These are phyloP conservation scores for Bubalus kerabau DNA, from an alignment of 2,113 vertebrate species.

Conservation along the genomic window DNA sequence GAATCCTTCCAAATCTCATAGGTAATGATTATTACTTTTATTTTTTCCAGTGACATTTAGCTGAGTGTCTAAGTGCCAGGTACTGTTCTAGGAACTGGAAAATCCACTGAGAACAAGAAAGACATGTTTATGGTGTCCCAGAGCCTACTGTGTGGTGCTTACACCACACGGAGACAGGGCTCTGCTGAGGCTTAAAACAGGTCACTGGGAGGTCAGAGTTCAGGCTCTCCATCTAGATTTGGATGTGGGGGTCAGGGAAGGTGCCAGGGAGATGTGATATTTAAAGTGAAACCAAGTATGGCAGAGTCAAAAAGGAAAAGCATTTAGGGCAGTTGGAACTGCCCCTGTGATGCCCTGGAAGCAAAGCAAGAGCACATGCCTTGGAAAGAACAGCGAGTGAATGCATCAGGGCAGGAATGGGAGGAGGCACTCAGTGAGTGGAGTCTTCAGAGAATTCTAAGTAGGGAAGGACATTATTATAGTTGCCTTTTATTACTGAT, in stretches of 20 bases:
- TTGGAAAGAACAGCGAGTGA: background rate
- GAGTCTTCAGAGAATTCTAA: background rate
- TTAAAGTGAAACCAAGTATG: background rate
- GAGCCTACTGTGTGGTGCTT: background rate
- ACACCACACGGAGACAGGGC: background rate
- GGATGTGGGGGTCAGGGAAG: background rate
- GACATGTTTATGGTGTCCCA: background rate
- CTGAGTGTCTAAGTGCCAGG: background rate
- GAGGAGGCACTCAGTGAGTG: accelerated
- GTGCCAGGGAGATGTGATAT: background rate
- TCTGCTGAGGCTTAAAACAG: background rate
- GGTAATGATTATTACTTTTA: background rate
- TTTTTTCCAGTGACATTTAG: background rate
- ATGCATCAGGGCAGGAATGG: accelerated
- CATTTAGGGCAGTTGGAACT: background rate
- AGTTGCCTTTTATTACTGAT: background rate
- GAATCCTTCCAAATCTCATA: background rate
- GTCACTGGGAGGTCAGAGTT: background rate
- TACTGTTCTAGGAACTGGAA: background rate
- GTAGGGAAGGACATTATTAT: background rate
- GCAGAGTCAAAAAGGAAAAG: background rate
- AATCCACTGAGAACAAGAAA: background rate
- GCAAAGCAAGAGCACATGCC: background rate
- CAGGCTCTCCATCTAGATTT: background rate
- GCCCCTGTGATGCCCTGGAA: background rate